phyloP scores from a whole-genome alignment of 92 coral and sea anemone genomes.

The Porites rus region DNA sequence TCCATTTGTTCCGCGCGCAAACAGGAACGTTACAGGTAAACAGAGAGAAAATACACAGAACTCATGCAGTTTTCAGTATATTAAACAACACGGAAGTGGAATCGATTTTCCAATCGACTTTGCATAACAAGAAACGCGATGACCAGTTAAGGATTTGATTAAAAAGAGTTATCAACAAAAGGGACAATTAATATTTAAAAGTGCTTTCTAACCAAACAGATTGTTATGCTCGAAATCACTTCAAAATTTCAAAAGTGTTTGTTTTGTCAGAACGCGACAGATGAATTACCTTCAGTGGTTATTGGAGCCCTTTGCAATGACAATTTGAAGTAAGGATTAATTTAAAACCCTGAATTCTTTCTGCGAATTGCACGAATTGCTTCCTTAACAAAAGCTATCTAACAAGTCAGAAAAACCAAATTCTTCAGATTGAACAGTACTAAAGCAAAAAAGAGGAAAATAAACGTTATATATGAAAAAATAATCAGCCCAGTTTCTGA shows the following conservation, averaged over 20 bases:
- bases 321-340: background rate
- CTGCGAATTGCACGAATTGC: background rate
- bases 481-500: too few relatives aligned
- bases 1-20: background rate
- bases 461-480: too few relatives aligned
- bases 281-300: background rate
- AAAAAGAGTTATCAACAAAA: background rate
- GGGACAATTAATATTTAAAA: too few relatives aligned
- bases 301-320: background rate
- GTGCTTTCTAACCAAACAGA: too few relatives aligned
- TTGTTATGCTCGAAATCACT: background rate
- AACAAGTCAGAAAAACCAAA: background rate
- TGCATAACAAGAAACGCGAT: background rate
- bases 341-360: background rate
- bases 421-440: background rate
- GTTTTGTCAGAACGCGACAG: constrained; percentile 14
- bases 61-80: background rate
- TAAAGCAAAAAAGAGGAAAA: background rate
- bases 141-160: background rate
- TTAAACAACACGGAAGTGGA: constrained; percentile 12
- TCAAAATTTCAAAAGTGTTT: constrained; percentile 10
- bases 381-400: background rate
- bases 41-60: background rate
- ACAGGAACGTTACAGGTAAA: background rate
- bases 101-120: background rate